Percentiles rank a stretch among this genome's conserved stretches.
These are phyloP conservation scores for Gavia stellata DNA, from an alignment of 2,113 vertebrate species.

Conservation along the genomic window DNA sequence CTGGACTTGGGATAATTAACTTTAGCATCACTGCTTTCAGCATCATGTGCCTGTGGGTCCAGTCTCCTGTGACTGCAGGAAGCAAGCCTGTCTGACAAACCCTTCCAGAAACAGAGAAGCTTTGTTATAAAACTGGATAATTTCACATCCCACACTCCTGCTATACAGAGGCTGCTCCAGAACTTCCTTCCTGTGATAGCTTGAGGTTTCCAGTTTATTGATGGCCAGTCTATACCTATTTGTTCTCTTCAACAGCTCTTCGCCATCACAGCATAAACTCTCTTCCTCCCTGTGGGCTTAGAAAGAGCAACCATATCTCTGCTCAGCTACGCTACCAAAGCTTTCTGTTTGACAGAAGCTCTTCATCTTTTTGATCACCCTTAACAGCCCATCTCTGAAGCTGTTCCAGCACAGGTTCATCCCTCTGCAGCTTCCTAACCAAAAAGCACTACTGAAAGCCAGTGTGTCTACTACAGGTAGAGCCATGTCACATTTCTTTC, in stretches of 20 bases:
- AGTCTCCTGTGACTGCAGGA: neutral
- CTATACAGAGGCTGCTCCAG: neutral
- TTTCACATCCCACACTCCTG: neutral
- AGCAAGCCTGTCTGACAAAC: neutral
- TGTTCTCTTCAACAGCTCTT: conserved; percentile 19
- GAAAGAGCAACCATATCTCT: neutral
- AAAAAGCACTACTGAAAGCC: neutral
- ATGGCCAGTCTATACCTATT: neutral
- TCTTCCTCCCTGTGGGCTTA: neutral
- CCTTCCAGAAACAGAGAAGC: neutral
- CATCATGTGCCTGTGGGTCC: neutral
- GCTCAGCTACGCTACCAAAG: neutral
- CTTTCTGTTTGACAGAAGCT: neutral
- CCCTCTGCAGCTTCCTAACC: neutral
- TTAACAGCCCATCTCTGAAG: neutral
- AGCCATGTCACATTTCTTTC: neutral
- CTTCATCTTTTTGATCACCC: neutral
- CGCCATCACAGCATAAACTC: neutral
- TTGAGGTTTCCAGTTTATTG: neutral
- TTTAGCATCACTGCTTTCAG: neutral
- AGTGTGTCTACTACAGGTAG: neutral
- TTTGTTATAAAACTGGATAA: neutral
- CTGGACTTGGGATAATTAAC: neutral
- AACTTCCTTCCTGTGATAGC: neutral
- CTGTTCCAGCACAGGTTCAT: neutral